These are phyloP conservation scores for Eupithecia insigniata DNA, from an alignment of 2,888 invertebrate species.

Conservation along the genomic window DNA sequence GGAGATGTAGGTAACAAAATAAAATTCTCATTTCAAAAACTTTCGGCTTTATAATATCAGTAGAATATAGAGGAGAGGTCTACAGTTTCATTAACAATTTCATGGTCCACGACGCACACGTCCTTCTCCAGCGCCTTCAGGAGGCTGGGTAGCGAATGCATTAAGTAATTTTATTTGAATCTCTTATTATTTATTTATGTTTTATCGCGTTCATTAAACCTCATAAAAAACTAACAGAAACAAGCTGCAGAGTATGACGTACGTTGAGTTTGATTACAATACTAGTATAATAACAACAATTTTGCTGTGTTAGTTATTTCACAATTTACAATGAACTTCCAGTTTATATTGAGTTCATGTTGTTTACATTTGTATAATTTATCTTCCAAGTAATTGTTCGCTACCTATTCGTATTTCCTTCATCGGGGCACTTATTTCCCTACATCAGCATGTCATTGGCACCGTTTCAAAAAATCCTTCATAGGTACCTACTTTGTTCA, in stretches of 20 bases:
- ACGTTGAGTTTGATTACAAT: background rate
- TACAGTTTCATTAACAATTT: too few relatives aligned
- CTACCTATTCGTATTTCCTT: background rate
- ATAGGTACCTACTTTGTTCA: background rate
- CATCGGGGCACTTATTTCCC: background rate
- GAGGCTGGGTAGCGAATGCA: too few relatives aligned
- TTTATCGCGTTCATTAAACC: background rate
- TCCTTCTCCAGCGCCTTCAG: too few relatives aligned
- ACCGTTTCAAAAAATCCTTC: background rate
- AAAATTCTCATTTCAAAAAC: too few relatives aligned
- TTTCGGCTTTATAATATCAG: too few relatives aligned
- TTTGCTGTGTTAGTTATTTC: background rate
- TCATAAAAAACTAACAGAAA: background rate
- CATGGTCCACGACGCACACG: too few relatives aligned
- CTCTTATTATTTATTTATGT: too few relatives aligned
- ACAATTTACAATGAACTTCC: background rate
- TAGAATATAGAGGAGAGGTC: too few relatives aligned
- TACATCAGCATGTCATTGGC: background rate
- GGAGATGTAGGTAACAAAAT: too few relatives aligned
- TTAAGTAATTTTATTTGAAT: background rate
- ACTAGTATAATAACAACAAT: constrained; percentile 2
- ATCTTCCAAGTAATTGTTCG: background rate
- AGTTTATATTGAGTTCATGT: background rate
- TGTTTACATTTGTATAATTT: background rate
- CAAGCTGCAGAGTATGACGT: background rate